Base-by-base conservation (phyloP, 2,888 invertebrate genomes). In the Cybosia mesomella region DNA sequence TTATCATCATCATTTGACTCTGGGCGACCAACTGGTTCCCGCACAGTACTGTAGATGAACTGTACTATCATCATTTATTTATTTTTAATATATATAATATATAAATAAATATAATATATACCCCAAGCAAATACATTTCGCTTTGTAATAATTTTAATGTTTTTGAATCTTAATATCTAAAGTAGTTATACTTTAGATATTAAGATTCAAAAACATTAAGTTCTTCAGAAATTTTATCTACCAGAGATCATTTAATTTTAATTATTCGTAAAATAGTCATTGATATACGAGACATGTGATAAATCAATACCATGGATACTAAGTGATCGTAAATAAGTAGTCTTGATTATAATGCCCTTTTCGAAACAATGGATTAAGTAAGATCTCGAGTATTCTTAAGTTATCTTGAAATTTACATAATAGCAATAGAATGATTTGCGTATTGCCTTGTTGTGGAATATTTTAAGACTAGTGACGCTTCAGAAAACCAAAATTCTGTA, bases 291-390 rank as follows among this genome's bases (percentile, higher is more conserved):
- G 22, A 55, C 21, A 24, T 55, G 24, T 13, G 11, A 1, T 22
- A 22, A 55, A 55, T 13, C 54, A 54, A 22, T 43, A 64, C 28
- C 21, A 15, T 49, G 21, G 28, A 22, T 58, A 59, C 57, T 73
- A 81, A 79, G 72, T 75, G 69, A 70, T 75, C 71, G 64, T 81
- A 82, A 83, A 82, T 68, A 76, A 76, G 54, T 70, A 73, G 74
- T 67, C 62, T 72, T 76, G 60, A 76, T 67, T 59, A 74, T 53
- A 66, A 65, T 80, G 77, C 75, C 76, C 76, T 80, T 80, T 80
- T 36, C 32, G 71, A 75, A 73, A 77, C 79, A 78, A 83, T 76
- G 67, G 66, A 34, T 70, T 67, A 68, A 69, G 68, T 67, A 76
- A 71, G n/a, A 64, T 34, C 61, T 64, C 24, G 5, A 64, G 21